phyloP scores from a whole-genome alignment of 1,140 invertebrate genomes.

The Ceratina australensis region DNA sequence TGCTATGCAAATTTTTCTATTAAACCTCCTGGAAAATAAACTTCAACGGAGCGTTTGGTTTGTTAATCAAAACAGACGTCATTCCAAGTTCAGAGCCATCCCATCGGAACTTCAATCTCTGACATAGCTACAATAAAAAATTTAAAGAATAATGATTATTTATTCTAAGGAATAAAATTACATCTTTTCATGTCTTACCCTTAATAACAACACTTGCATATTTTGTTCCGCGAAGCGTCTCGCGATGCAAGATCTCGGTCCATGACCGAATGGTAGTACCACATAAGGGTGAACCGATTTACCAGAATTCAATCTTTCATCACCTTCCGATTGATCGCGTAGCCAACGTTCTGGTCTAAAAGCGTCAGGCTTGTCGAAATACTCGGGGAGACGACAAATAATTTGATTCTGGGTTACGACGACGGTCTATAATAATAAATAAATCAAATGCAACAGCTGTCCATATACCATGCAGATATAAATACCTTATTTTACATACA shows the following conservation, averaged over 20 bases:
- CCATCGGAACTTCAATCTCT: constrained; percentile 86
- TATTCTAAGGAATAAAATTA: neutral
- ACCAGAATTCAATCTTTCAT: constrained; percentile 73
- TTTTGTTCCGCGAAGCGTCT: constrained; percentile 93
- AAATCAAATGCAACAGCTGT: too few relatives aligned
- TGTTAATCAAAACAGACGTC: constrained; percentile 87
- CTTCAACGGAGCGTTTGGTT: constrained; percentile 86
- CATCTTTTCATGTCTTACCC: constrained; percentile 80
- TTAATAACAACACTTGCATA: constrained; percentile 87
- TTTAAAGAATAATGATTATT: neutral
- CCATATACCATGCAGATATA: too few relatives aligned
- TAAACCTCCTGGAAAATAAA: constrained; percentile 79
- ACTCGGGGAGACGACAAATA: constrained; percentile 75
- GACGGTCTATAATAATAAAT: constrained; percentile 88
- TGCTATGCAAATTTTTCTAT: neutral
- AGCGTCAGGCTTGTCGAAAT: constrained; percentile 84
- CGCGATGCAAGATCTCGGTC: constrained; percentile 92
- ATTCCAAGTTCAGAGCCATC: constrained; percentile 82
- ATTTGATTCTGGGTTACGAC: constrained; percentile 92
- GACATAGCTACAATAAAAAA: constrained; percentile 82
- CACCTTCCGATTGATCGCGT: constrained; percentile 55
- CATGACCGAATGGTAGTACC: constrained; percentile 93
- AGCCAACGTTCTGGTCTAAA: constrained; percentile 91
- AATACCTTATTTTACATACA: neutral
- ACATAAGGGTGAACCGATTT: constrained; percentile 87